A percentile compares a stretch with the other conserved stretches of the same genome.
Evolutionary conservation across 2,888 invertebrate species (phyloP).

Genomic region (Meiosimyza decipiens): DNA sequence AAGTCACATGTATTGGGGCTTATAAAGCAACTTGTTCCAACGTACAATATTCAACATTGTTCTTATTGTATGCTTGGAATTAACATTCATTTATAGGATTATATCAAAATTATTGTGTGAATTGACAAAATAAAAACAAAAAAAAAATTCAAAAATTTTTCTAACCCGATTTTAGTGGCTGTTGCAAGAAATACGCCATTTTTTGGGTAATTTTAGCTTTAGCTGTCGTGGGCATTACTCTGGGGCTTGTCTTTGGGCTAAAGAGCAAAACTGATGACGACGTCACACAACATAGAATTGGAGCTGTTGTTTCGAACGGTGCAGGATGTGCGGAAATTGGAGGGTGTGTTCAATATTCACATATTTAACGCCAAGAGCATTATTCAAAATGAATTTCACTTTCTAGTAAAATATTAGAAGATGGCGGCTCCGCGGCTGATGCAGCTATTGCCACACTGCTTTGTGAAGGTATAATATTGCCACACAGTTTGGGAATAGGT

Average conservation of each 20-base stretch:
- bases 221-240: constrained; percentile 49
- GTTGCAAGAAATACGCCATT: constrained; percentile 50
- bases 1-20: no score
- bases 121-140: no score
- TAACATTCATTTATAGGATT: no score
- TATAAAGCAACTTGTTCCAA: no score
- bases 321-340: constrained; percentile 79
- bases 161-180: constrained; percentile 21
- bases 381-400: not conserved
- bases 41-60: no score
- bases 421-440: constrained; percentile 83
- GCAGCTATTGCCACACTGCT: constrained; percentile 87
- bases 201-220: constrained; percentile 53
- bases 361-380: not conserved
- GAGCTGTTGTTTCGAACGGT: constrained; percentile 79
- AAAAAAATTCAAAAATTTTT: no score
- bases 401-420: constrained; percentile 74
- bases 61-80: no score
- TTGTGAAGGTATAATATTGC: constrained; percentile 86
- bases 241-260: constrained; percentile 55
- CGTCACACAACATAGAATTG: constrained; percentile 46
- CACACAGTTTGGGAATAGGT: constrained; percentile 88
- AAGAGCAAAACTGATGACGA: constrained; percentile 34
- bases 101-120: no score
- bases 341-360: constrained; percentile 65